Conservation (phyloP, 2,797 vertebrate genomes). For the Lepus oiostolus region DNA sequence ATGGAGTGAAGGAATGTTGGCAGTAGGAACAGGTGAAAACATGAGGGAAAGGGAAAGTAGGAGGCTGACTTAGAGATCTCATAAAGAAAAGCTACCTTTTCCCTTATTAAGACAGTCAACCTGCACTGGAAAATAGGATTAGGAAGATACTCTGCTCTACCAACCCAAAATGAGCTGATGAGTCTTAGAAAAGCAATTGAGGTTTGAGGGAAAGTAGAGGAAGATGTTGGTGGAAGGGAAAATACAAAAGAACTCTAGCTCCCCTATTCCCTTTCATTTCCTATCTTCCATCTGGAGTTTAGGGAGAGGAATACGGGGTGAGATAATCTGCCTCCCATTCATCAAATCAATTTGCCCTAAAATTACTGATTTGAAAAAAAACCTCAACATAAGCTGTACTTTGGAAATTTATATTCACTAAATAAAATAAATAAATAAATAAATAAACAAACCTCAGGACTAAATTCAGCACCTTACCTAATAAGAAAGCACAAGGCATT, state of each 20-base stretch:
- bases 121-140: neutral
- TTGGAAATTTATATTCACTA: too few relatives aligned
- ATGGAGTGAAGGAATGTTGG: too few relatives aligned
- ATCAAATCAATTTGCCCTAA: conserved; percentile 38
- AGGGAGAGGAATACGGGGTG: neutral
- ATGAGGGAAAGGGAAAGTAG: neutral
- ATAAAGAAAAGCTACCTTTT: neutral
- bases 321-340: neutral
- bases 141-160: too few relatives aligned
- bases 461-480: neutral
- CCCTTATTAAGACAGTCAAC: neutral
- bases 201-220: neutral
- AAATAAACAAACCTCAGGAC: neutral
- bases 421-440: too few relatives aligned
- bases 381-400: neutral
- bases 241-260: neutral
- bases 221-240: neutral
- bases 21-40: neutral
- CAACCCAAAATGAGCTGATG: neutral
- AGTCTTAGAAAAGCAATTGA: conserved; percentile 24
- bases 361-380: conserved; percentile 52
- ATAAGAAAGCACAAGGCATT: conserved; percentile 17
- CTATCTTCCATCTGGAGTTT: neutral
- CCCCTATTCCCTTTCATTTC: neutral
- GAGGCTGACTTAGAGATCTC: neutral